Conservation (phyloP, 2,888 invertebrate genomes). For the Empis livida region DNA sequence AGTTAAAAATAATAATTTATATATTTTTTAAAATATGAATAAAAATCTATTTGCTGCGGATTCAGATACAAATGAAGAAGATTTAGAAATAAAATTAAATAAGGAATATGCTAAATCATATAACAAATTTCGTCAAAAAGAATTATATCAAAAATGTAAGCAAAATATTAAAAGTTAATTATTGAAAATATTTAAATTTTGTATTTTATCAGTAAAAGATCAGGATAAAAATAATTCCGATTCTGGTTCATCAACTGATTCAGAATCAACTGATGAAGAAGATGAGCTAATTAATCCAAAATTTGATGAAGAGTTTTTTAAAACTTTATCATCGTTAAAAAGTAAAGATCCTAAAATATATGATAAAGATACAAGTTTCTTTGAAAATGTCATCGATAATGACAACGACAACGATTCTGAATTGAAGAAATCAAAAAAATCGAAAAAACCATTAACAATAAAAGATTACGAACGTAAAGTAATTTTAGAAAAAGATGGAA, state of each 20-base stretch:
- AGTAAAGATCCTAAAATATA: conserved; percentile 84
- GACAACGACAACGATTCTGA: background rate
- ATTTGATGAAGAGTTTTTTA: conserved; percentile 73
- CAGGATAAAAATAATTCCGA: conserved; percentile 24
- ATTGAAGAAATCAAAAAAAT: conserved; percentile 9
- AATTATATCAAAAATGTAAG: conserved; percentile 73
- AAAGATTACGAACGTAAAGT: conserved; percentile 70
- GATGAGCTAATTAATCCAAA: conserved; percentile 24
- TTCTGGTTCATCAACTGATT: conserved; percentile 25
- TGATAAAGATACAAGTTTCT: conserved; percentile 59
- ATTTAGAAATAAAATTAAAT: conserved; percentile 51
- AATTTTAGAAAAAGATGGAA: conserved; percentile 53
- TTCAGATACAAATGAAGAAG: conserved; percentile 36
- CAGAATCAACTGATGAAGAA: conserved; percentile 26
- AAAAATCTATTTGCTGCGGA: conserved; percentile 41
- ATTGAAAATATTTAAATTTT: too few species aligned
- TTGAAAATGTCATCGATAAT: conserved; percentile 34
- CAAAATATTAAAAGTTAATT: too few species aligned
- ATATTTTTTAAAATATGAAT: conserved; percentile 20
- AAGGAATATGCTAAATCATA: conserved; percentile 74
- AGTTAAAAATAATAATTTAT: background rate
- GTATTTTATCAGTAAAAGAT: conserved; percentile 24
- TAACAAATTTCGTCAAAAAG: conserved; percentile 70
- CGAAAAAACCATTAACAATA: conserved; percentile 47
- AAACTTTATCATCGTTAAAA: conserved; percentile 72